These are phyloP conservation scores for Caloenas nicobarica DNA, from an alignment of 2,113 vertebrate genomes.

Conservation along the genomic window DNA sequence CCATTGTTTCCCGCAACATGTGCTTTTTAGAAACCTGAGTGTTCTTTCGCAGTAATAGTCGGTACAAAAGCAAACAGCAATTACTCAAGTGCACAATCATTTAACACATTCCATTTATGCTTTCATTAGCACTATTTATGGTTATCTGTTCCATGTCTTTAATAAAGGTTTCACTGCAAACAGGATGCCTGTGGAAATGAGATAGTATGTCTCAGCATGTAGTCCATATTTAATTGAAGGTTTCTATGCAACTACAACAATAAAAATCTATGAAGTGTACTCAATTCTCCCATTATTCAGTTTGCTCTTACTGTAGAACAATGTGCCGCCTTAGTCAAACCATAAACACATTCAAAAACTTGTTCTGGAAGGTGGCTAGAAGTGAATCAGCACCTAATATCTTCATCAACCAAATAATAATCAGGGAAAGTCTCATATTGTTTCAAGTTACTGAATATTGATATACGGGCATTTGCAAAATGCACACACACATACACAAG, in stretches of 20 bases:
- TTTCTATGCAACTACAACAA: constrained; percentile 15
- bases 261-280: background rate
- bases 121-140: constrained; percentile 6
- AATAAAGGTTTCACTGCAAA: background rate
- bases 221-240: background rate
- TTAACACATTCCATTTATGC: background rate
- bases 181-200: constrained; percentile 20
- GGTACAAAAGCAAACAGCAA: background rate
- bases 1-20: background rate
- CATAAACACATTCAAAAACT: background rate
- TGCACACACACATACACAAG: background rate
- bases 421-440: background rate
- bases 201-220: constrained; percentile 5
- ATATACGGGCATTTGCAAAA: background rate
- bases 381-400: background rate
- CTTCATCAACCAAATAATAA: background rate
- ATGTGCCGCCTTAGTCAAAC: background rate
- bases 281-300: background rate
- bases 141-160: background rate
- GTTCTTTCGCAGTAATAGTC: background rate
- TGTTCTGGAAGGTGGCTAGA: background rate
- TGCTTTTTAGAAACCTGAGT: background rate
- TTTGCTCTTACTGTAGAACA: background rate
- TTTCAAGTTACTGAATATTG: background rate
- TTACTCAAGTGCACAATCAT: constrained; percentile 23